Evolutionary conservation across 2,113 vertebrate species (phyloP), one percentile per base, ranked within the genome.

Genomic region (Budorcas taxicolor): DNA sequence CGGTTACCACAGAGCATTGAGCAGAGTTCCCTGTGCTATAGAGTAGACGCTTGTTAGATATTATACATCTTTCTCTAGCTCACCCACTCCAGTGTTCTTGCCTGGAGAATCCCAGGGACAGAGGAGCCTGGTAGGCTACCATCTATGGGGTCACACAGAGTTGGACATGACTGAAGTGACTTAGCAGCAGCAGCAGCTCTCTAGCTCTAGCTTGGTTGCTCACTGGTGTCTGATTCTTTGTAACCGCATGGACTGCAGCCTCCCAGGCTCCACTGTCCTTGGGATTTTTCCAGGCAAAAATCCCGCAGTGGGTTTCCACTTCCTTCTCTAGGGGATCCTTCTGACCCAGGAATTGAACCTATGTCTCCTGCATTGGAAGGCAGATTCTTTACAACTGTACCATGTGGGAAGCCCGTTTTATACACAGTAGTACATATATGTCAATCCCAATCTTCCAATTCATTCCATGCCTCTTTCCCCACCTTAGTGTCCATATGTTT

Each of bases 81-180:
- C n/a, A 9, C 62, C 33, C 16, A n/a, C 33, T 19, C 33, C 62
- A n/a, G 7, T n/a, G 62, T 67, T n/a, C 62, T 67, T n/a, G 33
- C 33, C 62, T n/a, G 62, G 62, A 67, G 62, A 67, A 67, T 67
- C 16, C 33, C 16, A 67, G 16, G 15, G 62, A n/a, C 62, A n/a
- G 62, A 67, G 62, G 7, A 67, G 7, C 62, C 3, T n/a, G 7
- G 62, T 19, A 4, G 33, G 33, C 33, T 67, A 16, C 16, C 16
- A 0, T 19, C 33, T 67, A 19, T n/a, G 16, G 62, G 16, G 29
- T 64, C 62, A 3, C 2, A 1, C 16, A 64, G 62, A 19, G 62
- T n/a, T 0, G 2, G 33, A 67, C 62, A 67, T 0, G 16, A n/a
- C 62, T 67, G 62, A 67, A 67, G 33, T 0, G 1, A 67, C 33